These are phyloP conservation scores for Indri indri DNA, from an alignment of 2,113 vertebrate genomes.

Conservation along the genomic window DNA sequence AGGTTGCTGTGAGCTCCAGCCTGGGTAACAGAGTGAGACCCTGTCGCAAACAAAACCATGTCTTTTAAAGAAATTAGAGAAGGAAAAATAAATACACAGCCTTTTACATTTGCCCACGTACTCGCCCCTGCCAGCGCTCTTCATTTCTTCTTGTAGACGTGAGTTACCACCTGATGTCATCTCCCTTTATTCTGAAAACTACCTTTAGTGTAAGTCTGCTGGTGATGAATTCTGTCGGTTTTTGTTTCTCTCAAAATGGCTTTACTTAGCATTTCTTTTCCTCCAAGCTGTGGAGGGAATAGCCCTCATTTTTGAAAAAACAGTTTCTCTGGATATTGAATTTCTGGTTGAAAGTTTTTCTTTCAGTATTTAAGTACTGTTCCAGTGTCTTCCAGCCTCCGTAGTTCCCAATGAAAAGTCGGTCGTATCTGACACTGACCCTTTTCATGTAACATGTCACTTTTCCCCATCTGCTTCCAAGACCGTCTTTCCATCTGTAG, in stretches of 20 bases:
- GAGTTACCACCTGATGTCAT: neutral
- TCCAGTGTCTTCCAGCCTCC: neutral
- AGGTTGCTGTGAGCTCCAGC: neutral
- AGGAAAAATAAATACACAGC: neutral
- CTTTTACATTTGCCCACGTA: neutral
- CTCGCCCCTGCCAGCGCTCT: neutral
- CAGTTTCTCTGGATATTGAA: neutral
- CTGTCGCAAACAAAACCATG: neutral
- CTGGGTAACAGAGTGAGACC: neutral
- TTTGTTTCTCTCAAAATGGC: neutral
- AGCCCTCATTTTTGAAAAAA: neutral
- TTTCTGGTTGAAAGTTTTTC: neutral
- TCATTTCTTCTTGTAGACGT: neutral
- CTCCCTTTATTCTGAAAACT: neutral
- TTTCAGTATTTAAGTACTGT: neutral
- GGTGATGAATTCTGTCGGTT: neutral
- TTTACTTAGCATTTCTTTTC: neutral
- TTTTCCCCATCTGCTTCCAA: neutral
- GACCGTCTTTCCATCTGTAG: neutral
- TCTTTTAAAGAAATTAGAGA: neutral
- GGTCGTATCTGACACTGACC: neutral
- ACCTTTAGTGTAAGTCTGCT: neutral
- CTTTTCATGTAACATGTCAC: neutral
- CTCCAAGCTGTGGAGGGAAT: no score
- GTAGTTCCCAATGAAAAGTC: neutral